phyloP scores from a whole-genome alignment of 2,113 vertebrate species.

The Leptodactylus fuscus region DNA sequence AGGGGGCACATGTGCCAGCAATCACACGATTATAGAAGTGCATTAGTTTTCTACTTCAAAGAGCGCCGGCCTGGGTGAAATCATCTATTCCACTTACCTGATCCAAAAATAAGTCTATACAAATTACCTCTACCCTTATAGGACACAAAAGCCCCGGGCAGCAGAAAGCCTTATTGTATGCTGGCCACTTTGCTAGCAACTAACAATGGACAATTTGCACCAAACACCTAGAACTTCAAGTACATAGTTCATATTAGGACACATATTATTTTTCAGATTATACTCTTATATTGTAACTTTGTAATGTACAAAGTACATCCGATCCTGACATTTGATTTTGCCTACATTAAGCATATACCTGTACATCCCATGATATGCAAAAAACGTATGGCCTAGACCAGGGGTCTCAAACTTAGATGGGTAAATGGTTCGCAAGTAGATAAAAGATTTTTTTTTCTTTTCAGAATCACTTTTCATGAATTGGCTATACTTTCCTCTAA shows the following conservation, averaged over 20 bases:
- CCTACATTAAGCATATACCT: too few species aligned
- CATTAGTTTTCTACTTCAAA: conserved; percentile 9
- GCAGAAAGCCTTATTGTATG: not conserved
- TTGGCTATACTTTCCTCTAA: too few species aligned
- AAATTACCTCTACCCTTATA: not conserved
- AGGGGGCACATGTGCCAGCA: conserved; percentile 30
- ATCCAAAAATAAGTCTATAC: conserved; percentile 18
- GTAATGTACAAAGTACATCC: too few species aligned
- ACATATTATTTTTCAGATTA: not conserved
- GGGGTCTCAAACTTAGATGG: too few species aligned
- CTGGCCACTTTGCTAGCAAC: not conserved
- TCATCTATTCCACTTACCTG: not conserved
- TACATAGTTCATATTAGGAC: not conserved
- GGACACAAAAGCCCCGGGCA: not conserved
- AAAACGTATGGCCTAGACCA: too few species aligned
- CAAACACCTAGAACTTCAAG: not conserved
- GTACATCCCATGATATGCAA: too few species aligned
- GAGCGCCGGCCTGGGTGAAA: not conserved
- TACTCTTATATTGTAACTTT: not conserved
- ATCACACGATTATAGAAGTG: conserved; percentile 24
- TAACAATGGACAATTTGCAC: too few species aligned
- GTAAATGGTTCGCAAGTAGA: too few species aligned
- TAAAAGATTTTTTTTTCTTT: too few species aligned
- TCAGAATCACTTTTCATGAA: too few species aligned
- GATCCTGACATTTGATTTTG: too few species aligned